Evolutionary conservation across 2,888 invertebrate genomes (phyloP), one percentile per base, ranked within the genome.

Genomic region (Troides helena): DNA sequence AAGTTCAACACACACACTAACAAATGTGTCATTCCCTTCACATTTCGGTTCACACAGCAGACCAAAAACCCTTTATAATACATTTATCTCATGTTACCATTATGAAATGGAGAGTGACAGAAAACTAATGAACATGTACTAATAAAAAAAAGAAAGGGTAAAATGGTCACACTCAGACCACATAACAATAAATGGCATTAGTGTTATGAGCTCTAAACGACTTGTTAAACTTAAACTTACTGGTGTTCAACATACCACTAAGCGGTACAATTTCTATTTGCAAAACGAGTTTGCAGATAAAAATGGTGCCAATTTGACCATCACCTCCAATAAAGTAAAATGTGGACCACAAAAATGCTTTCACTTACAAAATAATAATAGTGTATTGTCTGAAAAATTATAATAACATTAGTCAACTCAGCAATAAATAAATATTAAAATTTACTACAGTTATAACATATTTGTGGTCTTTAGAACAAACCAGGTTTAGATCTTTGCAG

Each of bases 1-100:
- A 87, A 77, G 82, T 84, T 77, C 82, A 85, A 87, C 89, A 88
- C 89, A 86, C 89, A 75, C 83, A 83, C 88, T 89, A 89, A 89
- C 85, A 86, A 67, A 81, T 80, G 80, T 85, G 80, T 83, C 89
- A 90, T 88, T 89, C 88, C 84, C 84, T 85, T 85, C 87, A 86
- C 68, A 71, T 65, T 73, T 74, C 58, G 64, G 72, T 67, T 72
- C 23, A 63, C 63, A 67, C 64, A 67, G 61, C 69, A 65, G 70
- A 70, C 72, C 78, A 73, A 75, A 72, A 67, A 72, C 65, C 75
- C 78, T 69, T 73, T 77, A n/a, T n/a, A 56, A 53, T 36, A 2
- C 8, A 23, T 53, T 57, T n/a, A 39, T 1, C 12, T 5, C 56
- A 23, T 57, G 2, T 57, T 65, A 39, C 17, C 17, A 30, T 50